Percentiles rank a stretch among this genome's conserved stretches.
phyloP scores from a whole-genome alignment of 2,113 vertebrate species.

The Pampusana beccarii region DNA sequence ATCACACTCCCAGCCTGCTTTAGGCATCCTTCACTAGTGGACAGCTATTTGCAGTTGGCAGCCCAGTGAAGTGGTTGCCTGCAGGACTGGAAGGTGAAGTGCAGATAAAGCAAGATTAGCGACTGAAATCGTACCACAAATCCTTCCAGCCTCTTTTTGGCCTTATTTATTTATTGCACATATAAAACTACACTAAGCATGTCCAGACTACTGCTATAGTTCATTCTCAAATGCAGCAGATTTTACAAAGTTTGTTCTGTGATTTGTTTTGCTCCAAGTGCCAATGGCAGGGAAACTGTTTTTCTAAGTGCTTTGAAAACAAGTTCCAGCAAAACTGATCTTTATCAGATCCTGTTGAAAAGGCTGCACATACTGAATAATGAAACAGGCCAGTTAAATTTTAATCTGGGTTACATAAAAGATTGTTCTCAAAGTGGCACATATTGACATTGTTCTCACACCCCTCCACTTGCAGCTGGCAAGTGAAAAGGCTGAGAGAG shows the following conservation, averaged over 20 bases:
- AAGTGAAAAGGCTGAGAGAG: not conserved
- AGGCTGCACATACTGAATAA: not conserved
- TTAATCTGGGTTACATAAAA: slow-evolving; percentile 66
- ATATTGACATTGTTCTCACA: slow-evolving; percentile 35
- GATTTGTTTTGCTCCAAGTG: slow-evolving; percentile 8
- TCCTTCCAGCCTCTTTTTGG: not conserved
- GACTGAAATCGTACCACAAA: not conserved
- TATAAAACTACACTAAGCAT: not conserved
- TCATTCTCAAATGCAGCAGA: not conserved
- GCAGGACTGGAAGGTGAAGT: not conserved
- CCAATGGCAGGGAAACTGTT: slow-evolving; percentile 5
- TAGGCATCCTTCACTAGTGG: not conserved
- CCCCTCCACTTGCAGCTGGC: not conserved
- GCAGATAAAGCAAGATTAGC: not conserved
- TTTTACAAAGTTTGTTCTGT: not conserved
- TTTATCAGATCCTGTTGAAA: slow-evolving; percentile 56
- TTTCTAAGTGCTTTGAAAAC: slow-evolving; percentile 37
- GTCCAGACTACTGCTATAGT: not conserved
- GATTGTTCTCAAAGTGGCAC: slow-evolving; percentile 46
- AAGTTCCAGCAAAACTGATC: slow-evolving; percentile 68
- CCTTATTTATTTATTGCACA: not conserved
- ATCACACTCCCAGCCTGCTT: not conserved
- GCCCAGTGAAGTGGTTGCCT: not conserved
- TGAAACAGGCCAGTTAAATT: slow-evolving; percentile 54
- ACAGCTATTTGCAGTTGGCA: not conserved